A percentile compares a stretch with the other conserved stretches of the same genome.
These are phyloP conservation scores for Montipora foliosa DNA, from an alignment of 64 coral and sea anemone genomes.

Conservation along the genomic window DNA sequence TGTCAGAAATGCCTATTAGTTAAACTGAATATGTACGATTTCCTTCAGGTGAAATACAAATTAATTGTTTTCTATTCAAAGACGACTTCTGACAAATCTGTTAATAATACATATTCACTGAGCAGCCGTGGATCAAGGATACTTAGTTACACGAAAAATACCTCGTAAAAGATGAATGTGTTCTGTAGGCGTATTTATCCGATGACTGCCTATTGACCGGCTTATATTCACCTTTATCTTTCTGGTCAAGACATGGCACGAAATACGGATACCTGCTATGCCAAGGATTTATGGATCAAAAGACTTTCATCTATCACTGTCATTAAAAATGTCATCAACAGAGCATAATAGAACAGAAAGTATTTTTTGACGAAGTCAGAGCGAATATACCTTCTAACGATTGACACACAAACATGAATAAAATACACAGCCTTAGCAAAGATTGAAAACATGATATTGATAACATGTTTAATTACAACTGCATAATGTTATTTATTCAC, in stretches of 20 bases:
- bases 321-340: not conserved
- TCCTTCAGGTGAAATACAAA: conserved; percentile 5
- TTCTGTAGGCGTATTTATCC: conserved; percentile 17
- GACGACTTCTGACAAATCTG: not conserved
- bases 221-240: not conserved
- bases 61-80: not conserved
- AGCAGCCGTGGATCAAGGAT: not conserved
- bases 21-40: not conserved
- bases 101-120: not conserved
- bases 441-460: too few relatives aligned
- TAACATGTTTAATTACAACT: too few relatives aligned
- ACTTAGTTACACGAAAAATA: not conserved
- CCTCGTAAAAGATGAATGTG: not conserved
- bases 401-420: too few relatives aligned
- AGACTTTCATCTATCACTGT: not conserved
- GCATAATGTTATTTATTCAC: too few relatives aligned
- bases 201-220: not conserved
- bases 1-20: not conserved
- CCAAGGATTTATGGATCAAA: not conserved
- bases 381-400: too few relatives aligned
- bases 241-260: not conserved
- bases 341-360: too few relatives aligned
- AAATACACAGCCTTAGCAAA: too few relatives aligned
- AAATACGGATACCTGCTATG: not conserved
- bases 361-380: too few relatives aligned